A percentile compares a stretch with the other conserved stretches of the same genome.
These are phyloP conservation scores for Pluvialis apricaria DNA, from an alignment of 2,113 vertebrate genomes.

Conservation along the genomic window DNA sequence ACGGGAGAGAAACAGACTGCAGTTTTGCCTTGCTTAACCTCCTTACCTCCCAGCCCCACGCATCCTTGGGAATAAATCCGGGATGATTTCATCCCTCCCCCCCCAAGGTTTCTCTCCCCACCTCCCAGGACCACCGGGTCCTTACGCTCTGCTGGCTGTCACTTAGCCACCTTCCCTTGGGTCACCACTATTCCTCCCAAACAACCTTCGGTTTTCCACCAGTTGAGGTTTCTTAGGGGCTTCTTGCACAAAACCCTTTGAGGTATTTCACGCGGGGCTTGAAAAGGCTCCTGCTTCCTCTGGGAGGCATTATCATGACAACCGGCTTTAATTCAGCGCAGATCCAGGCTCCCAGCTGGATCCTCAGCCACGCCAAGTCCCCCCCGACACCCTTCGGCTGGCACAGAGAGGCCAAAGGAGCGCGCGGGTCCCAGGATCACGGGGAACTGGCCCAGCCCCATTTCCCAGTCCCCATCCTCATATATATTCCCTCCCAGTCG, in stretches of 20 bases:
- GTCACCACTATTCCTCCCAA: background rate
- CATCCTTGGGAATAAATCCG: fast-evolving
- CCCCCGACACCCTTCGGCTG: background rate
- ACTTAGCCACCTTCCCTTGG: background rate
- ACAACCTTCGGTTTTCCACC: background rate
- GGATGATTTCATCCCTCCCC: background rate
- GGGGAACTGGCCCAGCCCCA: background rate
- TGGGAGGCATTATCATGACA: conserved; percentile 30
- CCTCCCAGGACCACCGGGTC: background rate
- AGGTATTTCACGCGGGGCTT: background rate
- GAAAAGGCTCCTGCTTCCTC: conserved; percentile 34
- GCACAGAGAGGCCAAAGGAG: conserved; percentile 25
- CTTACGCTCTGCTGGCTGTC: background rate
- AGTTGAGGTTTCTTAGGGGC: background rate
- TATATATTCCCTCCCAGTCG: conserved; percentile 42
- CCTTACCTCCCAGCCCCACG: background rate
- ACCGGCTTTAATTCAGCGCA: background rate
- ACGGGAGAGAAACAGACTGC: fast-evolving
- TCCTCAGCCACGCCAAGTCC: background rate
- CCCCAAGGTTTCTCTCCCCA: background rate
- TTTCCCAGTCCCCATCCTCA: conserved; percentile 43
- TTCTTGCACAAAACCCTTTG: background rate
- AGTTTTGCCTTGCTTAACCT: background rate
- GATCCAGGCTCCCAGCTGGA: conserved; percentile 8
- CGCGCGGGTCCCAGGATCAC: background rate